Conservation (phyloP, 1,140 invertebrate genomes). For the Cotesia glomerata region DNA sequence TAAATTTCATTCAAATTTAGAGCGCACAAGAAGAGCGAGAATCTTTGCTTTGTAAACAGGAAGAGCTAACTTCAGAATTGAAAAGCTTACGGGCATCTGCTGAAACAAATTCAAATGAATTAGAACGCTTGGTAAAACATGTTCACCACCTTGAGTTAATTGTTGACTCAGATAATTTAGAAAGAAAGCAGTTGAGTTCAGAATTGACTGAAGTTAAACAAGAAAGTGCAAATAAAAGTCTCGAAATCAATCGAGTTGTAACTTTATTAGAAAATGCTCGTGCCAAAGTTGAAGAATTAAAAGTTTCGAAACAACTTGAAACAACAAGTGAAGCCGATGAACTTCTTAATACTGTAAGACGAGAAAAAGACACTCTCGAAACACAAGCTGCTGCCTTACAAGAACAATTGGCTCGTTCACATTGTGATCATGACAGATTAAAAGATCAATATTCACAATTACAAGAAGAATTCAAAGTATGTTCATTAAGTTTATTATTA, state of each 20-base stretch:
- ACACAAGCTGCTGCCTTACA: slow-evolving; percentile 75
- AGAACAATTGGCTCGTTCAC: slow-evolving; percentile 77
- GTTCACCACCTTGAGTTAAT: slow-evolving; percentile 73
- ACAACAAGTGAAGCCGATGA: slow-evolving; percentile 67
- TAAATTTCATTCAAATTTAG: slow-evolving; percentile 49
- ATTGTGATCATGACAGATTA: slow-evolving; percentile 77
- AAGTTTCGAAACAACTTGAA: slow-evolving; percentile 55
- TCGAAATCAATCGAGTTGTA: slow-evolving; percentile 79
- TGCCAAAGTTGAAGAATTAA: slow-evolving; percentile 65
- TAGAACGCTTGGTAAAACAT: slow-evolving; percentile 71
- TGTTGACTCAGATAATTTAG: slow-evolving; percentile 73
- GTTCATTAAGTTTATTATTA: slow-evolving; percentile 13
- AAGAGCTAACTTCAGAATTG: slow-evolving; percentile 75
- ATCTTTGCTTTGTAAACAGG: slow-evolving; percentile 76
- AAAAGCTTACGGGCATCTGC: slow-evolving; percentile 62
- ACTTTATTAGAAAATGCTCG: slow-evolving; percentile 83
- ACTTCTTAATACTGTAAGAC: slow-evolving; percentile 72
- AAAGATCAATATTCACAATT: slow-evolving; percentile 75
- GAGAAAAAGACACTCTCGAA: slow-evolving; percentile 74
- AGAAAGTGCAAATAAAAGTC: slow-evolving; percentile 63
- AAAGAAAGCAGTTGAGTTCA: slow-evolving; percentile 74
- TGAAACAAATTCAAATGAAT: slow-evolving; percentile 66
- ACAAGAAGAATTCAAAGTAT: slow-evolving; percentile 80
- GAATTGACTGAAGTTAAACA: slow-evolving; percentile 73
- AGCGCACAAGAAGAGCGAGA: slow-evolving; percentile 83